Base-by-base conservation (phyloP, 2,888 invertebrate genomes). In the Zootermopsis nevadensis region DNA sequence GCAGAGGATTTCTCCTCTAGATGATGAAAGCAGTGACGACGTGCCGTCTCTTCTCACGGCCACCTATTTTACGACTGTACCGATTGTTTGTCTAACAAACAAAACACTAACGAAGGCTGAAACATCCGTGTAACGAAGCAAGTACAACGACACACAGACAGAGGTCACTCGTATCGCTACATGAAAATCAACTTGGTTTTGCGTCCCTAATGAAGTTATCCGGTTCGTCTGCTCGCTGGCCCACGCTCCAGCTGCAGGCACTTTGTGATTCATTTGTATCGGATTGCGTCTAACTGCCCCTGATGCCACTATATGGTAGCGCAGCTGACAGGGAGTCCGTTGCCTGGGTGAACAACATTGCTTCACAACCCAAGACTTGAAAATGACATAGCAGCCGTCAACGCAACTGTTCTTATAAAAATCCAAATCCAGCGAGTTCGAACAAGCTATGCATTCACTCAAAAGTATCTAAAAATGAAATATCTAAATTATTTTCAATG, bases 21-120 rank as follows among this genome's bases (percentile, higher is more conserved):
- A n/a, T 42, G 38, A 42, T 42, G 12, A 48, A 48, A 33, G 69
- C 1, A 6, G 33, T 69, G 24, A 69, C n/a, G 4, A 67, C 12
- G 27, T 0, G 8, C 31, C 69, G 4, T 42, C 33, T n/a, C 15
- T 74, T 38, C 38, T 38, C 38, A 33, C 69, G 69, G 69, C 6
- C 33, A 33, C 42, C 74, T n/a, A 42, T 22, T 42, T 74, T 3
- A 72, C 72, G 31, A 72, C 24, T 15, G 35, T 72, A 19, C 35
- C 31, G 72, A 74, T 24, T 74, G 74, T 74, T 74, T 74, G 74
- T 74, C 33, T 42, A 38, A 42, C 74, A 74, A 74, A 74, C 74
- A 74, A 74, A 74, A 74, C 74, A 79, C 81, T 81, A 81, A 81
- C 81, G 81, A 81, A 81, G 74, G 74, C 72, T 74, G 81, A 74